Evolutionary conservation across 2,888 invertebrate species (phyloP), one percentile per base, ranked within the genome.

Genomic region (Melipona bicolor): DNA sequence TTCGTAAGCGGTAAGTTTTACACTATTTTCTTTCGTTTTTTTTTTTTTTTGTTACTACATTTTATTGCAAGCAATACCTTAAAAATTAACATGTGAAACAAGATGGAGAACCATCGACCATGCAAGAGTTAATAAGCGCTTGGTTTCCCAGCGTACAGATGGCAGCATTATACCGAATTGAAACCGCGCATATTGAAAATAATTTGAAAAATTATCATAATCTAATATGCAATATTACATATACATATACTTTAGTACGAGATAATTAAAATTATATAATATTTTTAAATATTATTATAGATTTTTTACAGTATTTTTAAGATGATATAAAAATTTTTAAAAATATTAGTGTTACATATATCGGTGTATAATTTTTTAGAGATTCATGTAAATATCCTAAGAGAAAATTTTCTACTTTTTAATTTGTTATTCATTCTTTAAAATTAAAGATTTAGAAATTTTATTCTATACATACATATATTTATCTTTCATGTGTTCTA

Each of bases 1-100:
- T 94, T 36, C 93, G 94, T 36, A 94, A 94, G 86, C 94, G 91
- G 95, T 95, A 89, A 87, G 91, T 62, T 19, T 15, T 59, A 59
- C 64, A 68, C 64, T 27, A 65, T 64, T 19, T 54, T 32, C n/a
- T 68, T 52, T 54, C 15, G 21, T 52, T 61, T 54, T 50, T 6
- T 9, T 50, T 6, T 9, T 70, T 49, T 56, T 15, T 21, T 50
- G 24, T 13, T 36, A n/a, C 17, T 56, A 21, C 50, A 0, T 32
- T 56, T n/a, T 50, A 15, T 17, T 43, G 5, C 4, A 15, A 68
- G 36, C 9, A 52, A 68, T 52, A 68, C 24, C 27, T n/a, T 36
- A 64, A 11, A 43, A 36, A 15, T 52, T 43, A 27, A 24, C 54
- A 74, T 49, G 43, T 49, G 64, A 81, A 81, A 81, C 85, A 85